These are phyloP conservation scores for Metacarcinus magister DNA, from an alignment of 2,888 invertebrate species.

Conservation along the genomic window DNA sequence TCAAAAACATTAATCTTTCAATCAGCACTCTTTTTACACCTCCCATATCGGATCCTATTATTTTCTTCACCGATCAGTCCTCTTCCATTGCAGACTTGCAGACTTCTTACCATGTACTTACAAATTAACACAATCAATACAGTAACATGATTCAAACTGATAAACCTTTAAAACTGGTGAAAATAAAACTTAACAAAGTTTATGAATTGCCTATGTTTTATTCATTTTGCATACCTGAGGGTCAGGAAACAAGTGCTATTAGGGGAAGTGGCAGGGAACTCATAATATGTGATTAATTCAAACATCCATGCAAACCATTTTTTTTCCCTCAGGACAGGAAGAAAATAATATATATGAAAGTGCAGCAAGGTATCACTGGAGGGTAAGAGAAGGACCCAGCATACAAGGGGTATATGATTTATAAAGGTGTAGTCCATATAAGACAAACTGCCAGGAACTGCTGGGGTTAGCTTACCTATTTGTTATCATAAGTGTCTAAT, in stretches of 20 bases:
- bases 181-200: background rate
- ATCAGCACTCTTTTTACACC: too few species aligned
- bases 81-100: too few species aligned
- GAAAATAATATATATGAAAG: background rate
- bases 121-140: too few species aligned
- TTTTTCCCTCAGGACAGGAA: background rate
- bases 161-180: background rate
- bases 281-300: background rate
- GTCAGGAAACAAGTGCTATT: background rate
- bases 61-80: too few species aligned
- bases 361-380: background rate
- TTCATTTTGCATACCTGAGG: constrained; percentile 32
- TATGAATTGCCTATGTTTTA: constrained; percentile 44
- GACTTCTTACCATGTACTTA: too few species aligned
- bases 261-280: background rate
- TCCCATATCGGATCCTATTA: too few species aligned
- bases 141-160: background rate
- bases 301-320: background rate
- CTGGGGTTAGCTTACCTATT: constrained; percentile 8
- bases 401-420: background rate
- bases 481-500: constrained; percentile 50
- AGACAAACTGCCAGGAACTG: background rate
- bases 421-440: background rate
- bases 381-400: background rate
- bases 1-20: too few species aligned